A percentile compares a stretch with the other conserved stretches of the same genome.
Conservation (phyloP, 2,113 vertebrate genomes). For the Xenotilapia flavipinnis region DNA sequence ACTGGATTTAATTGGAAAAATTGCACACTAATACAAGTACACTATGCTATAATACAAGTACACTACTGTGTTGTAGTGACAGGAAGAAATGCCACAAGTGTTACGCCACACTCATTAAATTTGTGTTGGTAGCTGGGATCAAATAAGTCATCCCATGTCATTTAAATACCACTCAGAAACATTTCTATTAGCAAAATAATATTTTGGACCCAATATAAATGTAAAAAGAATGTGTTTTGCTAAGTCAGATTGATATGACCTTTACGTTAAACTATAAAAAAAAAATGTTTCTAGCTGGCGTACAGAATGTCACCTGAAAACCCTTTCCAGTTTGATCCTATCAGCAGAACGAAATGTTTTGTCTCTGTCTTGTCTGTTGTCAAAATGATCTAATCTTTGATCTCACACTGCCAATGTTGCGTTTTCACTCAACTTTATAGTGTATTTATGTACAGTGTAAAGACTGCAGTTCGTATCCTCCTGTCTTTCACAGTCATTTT, state of each 20-base stretch:
- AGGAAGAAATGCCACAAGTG: not conserved
- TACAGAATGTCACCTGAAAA: not conserved
- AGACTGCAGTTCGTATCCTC: not conserved
- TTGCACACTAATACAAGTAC: not conserved
- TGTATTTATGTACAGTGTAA: not conserved
- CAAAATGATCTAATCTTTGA: not conserved
- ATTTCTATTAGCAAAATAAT: not conserved
- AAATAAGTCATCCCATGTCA: not conserved
- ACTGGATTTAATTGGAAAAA: not conserved
- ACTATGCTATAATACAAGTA: not conserved
- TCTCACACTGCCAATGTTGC: not conserved
- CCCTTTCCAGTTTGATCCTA: not conserved
- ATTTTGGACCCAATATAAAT: not conserved
- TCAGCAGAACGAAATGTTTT: not conserved
- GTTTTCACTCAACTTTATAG: not conserved
- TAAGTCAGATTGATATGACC: not conserved
- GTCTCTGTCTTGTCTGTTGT: not conserved
- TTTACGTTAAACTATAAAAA: not conserved
- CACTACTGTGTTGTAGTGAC: not conserved
- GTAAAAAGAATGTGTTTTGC: not conserved
- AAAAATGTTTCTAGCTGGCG: not conserved
- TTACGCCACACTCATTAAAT: not conserved
- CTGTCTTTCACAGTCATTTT: not conserved
- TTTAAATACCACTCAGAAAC: not conserved
- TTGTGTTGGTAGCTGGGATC: not conserved